These are phyloP conservation scores for Diaperis boleti DNA, from an alignment of 2,888 invertebrate genomes.

Conservation along the genomic window DNA sequence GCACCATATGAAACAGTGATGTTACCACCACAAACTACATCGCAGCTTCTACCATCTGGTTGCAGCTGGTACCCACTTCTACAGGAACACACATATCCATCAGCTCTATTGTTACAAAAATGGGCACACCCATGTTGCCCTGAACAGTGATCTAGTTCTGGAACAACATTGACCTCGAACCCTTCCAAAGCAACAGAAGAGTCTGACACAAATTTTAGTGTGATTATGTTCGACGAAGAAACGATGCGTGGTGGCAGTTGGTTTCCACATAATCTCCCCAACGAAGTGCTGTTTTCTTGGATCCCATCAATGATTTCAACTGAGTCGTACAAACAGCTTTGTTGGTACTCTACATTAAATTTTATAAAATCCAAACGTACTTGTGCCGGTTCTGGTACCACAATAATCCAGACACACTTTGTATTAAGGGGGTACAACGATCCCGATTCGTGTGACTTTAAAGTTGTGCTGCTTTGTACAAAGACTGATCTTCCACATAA, in stretches of 20 bases:
- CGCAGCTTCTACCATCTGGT: background rate
- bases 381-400: constrained; percentile 68
- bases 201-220: background rate
- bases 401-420: background rate
- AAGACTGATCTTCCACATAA: background rate
- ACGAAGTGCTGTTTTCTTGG: constrained; percentile 53
- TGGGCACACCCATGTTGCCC: background rate
- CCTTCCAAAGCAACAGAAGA: background rate
- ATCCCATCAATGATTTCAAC: background rate
- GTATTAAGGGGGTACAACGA: background rate
- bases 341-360: background rate
- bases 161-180: background rate
- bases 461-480: background rate
- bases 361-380: background rate
- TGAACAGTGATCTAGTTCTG: background rate
- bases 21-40: background rate
- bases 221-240: background rate
- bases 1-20: background rate
- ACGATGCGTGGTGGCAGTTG: background rate
- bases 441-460: background rate
- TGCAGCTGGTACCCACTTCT: background rate
- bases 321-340: background rate
- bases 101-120: background rate
- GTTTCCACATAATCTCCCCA: background rate
- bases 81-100: background rate